Base-by-base conservation (phyloP, 2,888 invertebrate genomes). In the Eumerus sabulonum region DNA sequence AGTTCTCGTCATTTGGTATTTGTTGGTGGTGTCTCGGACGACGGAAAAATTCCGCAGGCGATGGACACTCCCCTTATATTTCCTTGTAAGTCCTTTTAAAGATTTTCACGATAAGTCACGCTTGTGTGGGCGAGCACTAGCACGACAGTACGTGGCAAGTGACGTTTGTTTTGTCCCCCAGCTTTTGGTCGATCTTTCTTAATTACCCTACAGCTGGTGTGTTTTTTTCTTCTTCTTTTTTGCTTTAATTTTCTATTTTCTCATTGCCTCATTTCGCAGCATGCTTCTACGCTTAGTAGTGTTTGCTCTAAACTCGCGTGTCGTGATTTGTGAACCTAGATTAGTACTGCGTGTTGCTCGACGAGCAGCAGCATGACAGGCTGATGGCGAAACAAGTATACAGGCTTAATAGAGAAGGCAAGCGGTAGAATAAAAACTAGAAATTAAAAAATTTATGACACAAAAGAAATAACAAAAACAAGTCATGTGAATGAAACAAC, bases 61-160 rank as follows among this genome's bases (percentile, higher is more conserved):
- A 14, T 40, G 36, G 27, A 7, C 27, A 27, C 54, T 53, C 14
- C 14, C 36, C 27, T n/a, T 19, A 27, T 16, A 57, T 19, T 76
- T 77, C 36, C 63, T 53, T 67, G 51, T 47, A 63, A 57, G 67
- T 48, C 63, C 67, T 72, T 77, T 59, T 56, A 62, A 72, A 77
- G 72, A 77, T 77, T 72, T 77, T 72, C 57, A 77, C 72, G 67
- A 72, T 72, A 72, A 67, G 72, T 72, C 77, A 77, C 72, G 72
- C 67, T 72, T 72, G 53, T 72, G 77, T 72, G 72, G 57, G 53
- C 53, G 45, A 9, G 19, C 18, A 42, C 16, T 4, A 13, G 35
- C 54, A 38, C 14, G 27, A 18, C 40, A 40, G 40, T n/a, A 40
- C 36, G 42, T 13, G 42, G 47, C 18, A 62, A 62, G 67, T 45